A percentile compares a stretch with the other conserved stretches of the same genome.
Conservation (phyloP, 2,797 vertebrate genomes). For the Delichon dasypus region DNA sequence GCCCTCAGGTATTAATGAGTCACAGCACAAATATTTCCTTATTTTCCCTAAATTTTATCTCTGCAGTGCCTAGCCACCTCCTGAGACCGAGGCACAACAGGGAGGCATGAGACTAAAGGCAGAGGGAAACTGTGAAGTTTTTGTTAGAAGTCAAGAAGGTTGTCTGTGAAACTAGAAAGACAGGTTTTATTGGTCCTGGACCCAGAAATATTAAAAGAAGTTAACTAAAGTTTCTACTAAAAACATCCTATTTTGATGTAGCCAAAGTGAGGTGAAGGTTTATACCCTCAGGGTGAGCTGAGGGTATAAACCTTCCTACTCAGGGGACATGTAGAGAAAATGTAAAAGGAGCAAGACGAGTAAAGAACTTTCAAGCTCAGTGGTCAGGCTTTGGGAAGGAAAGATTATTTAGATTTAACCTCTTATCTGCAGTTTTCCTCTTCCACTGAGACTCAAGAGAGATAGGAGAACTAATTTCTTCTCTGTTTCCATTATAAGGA, state of each 20-base stretch:
- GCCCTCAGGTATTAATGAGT: background rate
- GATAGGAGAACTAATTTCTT: conserved; percentile 58
- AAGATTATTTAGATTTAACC: conserved; percentile 6
- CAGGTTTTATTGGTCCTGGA: background rate
- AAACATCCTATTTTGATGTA: background rate
- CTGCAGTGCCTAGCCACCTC: background rate
- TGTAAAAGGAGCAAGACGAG: background rate
- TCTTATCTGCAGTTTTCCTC: conserved; percentile 29
- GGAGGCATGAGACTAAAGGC: background rate
- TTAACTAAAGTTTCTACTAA: background rate
- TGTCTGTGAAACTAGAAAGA: background rate
- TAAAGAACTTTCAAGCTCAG: background rate
- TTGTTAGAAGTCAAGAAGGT: background rate
- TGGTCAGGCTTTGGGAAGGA: background rate
- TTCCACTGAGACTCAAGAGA: conserved; percentile 8
- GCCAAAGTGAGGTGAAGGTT: background rate
- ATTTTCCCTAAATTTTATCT: background rate
- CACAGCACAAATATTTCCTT: background rate
- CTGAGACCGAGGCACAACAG: background rate
- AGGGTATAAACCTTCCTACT: background rate
- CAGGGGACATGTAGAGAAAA: background rate
- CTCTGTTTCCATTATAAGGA: conserved; percentile 57
- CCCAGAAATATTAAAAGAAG: background rate
- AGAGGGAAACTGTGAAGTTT: background rate
- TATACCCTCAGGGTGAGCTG: background rate